Evolutionary conservation across 1,140 invertebrate species (phyloP), one percentile per base, ranked within the genome.

Genomic region (Heliconius melpomene): DNA sequence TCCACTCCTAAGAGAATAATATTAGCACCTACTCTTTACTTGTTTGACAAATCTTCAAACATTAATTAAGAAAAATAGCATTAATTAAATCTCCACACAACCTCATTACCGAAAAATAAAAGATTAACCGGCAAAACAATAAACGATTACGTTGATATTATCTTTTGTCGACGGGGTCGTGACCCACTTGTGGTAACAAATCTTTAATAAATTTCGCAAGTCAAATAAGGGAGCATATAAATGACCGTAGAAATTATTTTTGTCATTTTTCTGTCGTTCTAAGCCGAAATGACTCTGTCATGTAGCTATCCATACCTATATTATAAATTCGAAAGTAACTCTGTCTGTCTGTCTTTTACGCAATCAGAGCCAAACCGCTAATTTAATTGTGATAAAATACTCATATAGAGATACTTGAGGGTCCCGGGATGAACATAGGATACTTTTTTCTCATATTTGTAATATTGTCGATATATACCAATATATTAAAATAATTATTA

Each of bases 61-160:
- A 72, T 72, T 16, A 9, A 38, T 60, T 60, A 57, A 60, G 18
- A 26, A 60, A 29, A 26, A 75, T 75, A n/a, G 7, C 23, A 29
- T 11, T 29, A 16, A 66, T 66, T 66, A 26, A 26, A 66, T 16
- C 60, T 66, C 23, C 26, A 66, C 26, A 66, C 11, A 66, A 16
- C 23, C 11, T 29, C 13, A 3, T 66, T 66, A 66, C 60, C 9
- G 11, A 26, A 66, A 26, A 23, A 66, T 29, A 16, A 66, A 29
- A 60, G 54, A 57, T 75, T 75, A 75, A 60, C 54, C 74, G n/a
- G 32, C 50, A 57, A 75, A 23, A 57, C 52, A 74, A 74, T 38
- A 75, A 75, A 75, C 57, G 52, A 60, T 75, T 75, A 75, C 20
- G 23, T 75, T 60, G 26, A n/a, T 75, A 36, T 75, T 40, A 60